A percentile compares a stretch with the other conserved stretches of the same genome.
Evolutionary conservation across 2,113 vertebrate genomes (phyloP).

Genomic region (Scolopax mira): DNA sequence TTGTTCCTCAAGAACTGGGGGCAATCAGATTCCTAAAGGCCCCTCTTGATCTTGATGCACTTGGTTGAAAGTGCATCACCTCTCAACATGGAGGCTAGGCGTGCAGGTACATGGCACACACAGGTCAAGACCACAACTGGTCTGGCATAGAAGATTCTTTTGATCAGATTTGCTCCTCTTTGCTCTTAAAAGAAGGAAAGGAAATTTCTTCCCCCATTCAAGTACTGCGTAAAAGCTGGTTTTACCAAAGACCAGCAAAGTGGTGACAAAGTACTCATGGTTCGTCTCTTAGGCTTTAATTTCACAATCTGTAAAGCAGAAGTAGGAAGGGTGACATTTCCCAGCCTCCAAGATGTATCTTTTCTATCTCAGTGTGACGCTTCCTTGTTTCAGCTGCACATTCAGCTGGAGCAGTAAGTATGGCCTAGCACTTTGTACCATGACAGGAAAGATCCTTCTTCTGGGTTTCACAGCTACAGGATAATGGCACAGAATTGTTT

Average conservation of each 20-base stretch:
- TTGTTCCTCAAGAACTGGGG: neutral
- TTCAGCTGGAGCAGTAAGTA: neutral
- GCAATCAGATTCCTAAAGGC: rapidly evolving
- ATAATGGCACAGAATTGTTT: neutral
- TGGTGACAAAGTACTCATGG: neutral
- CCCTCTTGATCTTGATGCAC: neutral
- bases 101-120: rapidly evolving
- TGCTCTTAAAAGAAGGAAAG: neutral
- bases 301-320: neutral
- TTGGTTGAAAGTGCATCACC: neutral
- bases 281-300: neutral
- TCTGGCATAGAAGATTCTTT: neutral
- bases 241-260: neutral
- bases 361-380: neutral
- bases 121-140: rapidly evolving
- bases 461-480: neutral
- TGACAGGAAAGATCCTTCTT: neutral
- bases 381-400: neutral
- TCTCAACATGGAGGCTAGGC: rapidly evolving
- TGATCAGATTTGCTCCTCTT: rapidly evolving
- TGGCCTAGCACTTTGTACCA: neutral
- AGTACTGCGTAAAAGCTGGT: neutral
- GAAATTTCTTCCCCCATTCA: neutral
- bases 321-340: neutral
- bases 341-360: neutral